Evolutionary conservation across 2,888 invertebrate species (phyloP), one percentile per base, ranked within the genome.

Genomic region (Apomyelois bistriatella): DNA sequence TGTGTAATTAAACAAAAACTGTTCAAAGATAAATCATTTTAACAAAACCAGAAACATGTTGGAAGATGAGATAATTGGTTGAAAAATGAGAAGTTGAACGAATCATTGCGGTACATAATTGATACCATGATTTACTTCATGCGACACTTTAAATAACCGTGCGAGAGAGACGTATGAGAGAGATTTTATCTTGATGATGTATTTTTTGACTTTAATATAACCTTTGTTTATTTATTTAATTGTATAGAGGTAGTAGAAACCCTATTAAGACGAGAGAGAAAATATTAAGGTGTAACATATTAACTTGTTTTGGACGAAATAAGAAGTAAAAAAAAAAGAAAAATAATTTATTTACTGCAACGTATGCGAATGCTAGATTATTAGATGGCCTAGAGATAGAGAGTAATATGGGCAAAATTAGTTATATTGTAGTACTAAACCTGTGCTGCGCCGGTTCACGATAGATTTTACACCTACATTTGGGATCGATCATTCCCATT

Each of bases 91-190:
- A 15, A 46, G 32, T 46, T 32, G 32, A 32, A 10, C 46, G 46
- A 46, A 46, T 32, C 15, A 16, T 46, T 46, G 46, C 46, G 46
- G 46, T 32, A 46, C 46, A 32, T 46, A 46, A 32, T 46, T 30
- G 32, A 46, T 32, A 16, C 15, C 32, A 46, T 10, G 46, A 9
- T 15, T 46, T 15, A 35, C 16, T 13, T 4, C 35, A 46, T 32
- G 32, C 5, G 46, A 46, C 46, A 46, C 15, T 32, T 46, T 35
- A 10, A 35, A 30, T 30, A 46, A 5, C 16, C 15, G 32, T 32
- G 46, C 46, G 32, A 15, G 32, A 46, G 46, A 46, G 46, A 46
- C 8, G 46, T 16, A 46, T 32, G 46, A 32, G 32, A 30, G 15
- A 15, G 15, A 15, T 15, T 32, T 16, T 35, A 46, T 46, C 46